These are phyloP conservation scores for Heliopora coerulea DNA, from an alignment of 92 coral and sea anemone species.

Conservation along the genomic window DNA sequence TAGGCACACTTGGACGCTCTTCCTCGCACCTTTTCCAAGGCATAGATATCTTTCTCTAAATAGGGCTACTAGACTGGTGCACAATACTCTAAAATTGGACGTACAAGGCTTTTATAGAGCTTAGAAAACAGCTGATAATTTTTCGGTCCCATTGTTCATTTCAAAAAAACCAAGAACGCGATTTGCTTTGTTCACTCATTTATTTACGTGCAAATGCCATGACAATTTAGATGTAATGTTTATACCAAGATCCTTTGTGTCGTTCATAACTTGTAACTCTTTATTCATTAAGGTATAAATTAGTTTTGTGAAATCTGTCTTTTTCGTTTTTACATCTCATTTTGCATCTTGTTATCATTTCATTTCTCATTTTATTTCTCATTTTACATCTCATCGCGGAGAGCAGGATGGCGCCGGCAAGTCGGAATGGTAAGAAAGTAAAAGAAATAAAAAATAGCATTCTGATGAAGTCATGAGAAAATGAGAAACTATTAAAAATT, in stretches of 20 bases:
- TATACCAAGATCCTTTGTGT: no score
- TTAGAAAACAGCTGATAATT: constrained; percentile 34
- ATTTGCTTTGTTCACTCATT: constrained; percentile 42
- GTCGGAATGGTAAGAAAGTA: no score
- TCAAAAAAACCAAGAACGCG: constrained; percentile 39
- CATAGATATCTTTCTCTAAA: constrained; percentile 38
- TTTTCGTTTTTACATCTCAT: constrained; percentile 33
- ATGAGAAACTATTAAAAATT: no score
- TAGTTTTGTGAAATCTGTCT: neutral
- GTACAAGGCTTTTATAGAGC: constrained; percentile 43
- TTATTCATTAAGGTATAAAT: neutral
- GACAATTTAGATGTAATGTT: neutral
- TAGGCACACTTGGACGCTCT: constrained; percentile 43
- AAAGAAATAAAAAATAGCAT: no score
- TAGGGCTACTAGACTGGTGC: constrained; percentile 55
- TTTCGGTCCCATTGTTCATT: constrained; percentile 40
- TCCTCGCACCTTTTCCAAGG: constrained; percentile 47
- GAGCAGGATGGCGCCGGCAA: no score
- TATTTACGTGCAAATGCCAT: constrained; percentile 43
- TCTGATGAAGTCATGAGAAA: no score
- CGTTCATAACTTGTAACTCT: no score
- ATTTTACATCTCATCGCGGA: no score
- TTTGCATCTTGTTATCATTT: constrained; percentile 52
- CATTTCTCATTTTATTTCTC: no score
- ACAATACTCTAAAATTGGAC: constrained; percentile 49